Evolutionary conservation across 2,888 invertebrate genomes (phyloP).

Genomic region (Brachylomia viminalis): DNA sequence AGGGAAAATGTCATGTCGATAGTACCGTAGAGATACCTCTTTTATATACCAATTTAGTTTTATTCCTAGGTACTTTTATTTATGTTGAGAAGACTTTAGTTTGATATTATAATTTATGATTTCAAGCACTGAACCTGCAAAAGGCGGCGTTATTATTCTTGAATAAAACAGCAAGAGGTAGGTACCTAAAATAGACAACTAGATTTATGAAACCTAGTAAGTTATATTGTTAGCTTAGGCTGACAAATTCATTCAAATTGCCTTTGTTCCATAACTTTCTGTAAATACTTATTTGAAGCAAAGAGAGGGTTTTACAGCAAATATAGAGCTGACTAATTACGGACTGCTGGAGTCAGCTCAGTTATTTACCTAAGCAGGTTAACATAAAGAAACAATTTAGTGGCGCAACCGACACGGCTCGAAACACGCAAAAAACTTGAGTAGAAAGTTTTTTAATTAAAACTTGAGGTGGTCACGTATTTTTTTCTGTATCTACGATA

Average conservation of each 20-base stretch:
- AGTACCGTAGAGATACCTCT: not conserved
- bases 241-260: conserved; percentile 36
- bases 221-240: conserved; percentile 26
- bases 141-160: conserved; percentile 26
- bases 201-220: conserved; percentile 32
- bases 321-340: conserved; percentile 43
- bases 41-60: not conserved
- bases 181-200: conserved; percentile 17
- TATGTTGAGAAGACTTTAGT: conserved; percentile 10
- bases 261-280: conserved; percentile 35
- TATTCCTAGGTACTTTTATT: not conserved
- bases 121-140: conserved; percentile 1
- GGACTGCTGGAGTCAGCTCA: conserved; percentile 17
- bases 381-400: conserved; percentile 55
- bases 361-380: conserved; percentile 48
- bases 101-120: conserved; percentile 19
- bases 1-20: no score
- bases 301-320: conserved; percentile 26
- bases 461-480: conserved; percentile 62
- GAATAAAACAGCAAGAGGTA: conserved; percentile 8
- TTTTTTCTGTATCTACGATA: conserved; percentile 58
- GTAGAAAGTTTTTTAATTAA: conserved; percentile 65
- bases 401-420: conserved; percentile 38
- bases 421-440: conserved; percentile 53
- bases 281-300: conserved; percentile 35